Conservation (phyloP, 2,888 invertebrate genomes). For the Holacanthella duospinosa region DNA sequence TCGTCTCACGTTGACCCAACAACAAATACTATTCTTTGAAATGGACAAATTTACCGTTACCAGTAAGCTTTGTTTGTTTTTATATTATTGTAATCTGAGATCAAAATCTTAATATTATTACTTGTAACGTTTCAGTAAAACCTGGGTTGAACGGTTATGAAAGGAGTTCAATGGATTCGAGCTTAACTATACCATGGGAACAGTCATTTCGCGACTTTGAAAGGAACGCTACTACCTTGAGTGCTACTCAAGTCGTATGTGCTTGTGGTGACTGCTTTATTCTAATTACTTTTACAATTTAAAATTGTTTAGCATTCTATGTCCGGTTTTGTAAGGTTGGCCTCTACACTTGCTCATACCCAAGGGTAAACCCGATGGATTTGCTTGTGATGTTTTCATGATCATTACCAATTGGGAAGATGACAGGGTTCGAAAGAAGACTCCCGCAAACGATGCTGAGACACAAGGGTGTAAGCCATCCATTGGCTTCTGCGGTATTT, state of each 20-base stretch:
- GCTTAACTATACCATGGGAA: constrained; percentile 73
- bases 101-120: not conserved
- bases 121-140: constrained; percentile 51
- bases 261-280: constrained; percentile 53
- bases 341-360: constrained; percentile 70
- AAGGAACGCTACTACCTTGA: not conserved
- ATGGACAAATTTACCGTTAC: constrained; percentile 58
- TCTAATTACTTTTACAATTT: not conserved
- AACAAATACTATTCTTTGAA: constrained; percentile 57
- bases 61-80: constrained; percentile 47
- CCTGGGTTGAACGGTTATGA: constrained; percentile 51
- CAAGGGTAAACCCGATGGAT: constrained; percentile 49
- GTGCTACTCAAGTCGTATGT: constrained; percentile 47
- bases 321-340: constrained; percentile 52
- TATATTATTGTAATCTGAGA: too few species aligned
- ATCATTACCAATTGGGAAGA: constrained; percentile 38
- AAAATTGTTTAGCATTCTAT: not conserved
- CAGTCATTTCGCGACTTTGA: constrained; percentile 55
- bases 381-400: constrained; percentile 38
- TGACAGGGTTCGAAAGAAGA: constrained; percentile 30
- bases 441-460: constrained; percentile 1
- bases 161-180: constrained; percentile 58
- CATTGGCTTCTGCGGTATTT: constrained; percentile 61
- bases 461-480: constrained; percentile 55
- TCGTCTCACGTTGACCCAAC: constrained; percentile 52